A percentile compares a stretch with the other conserved stretches of the same genome.
Conservation (phyloP, 30 jellyfish, hydroid and myxozoan genomes). For the Turritopsis dohrnii region DNA sequence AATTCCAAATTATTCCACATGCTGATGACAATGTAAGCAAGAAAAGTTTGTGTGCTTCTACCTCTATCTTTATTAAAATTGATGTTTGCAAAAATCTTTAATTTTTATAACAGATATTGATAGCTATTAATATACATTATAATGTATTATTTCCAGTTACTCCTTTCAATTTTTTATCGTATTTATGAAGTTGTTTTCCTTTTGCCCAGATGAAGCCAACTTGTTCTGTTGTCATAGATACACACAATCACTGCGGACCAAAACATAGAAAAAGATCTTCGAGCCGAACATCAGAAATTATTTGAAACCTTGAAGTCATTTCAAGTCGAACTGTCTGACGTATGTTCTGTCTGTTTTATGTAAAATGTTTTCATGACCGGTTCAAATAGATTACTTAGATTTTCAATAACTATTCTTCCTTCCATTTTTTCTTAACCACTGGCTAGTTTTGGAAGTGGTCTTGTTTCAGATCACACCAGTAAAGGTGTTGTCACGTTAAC, state of each 20-base stretch:
- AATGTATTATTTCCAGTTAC: background rate
- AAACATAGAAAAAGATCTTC: conserved; percentile 44
- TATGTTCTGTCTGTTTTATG: conserved; percentile 16
- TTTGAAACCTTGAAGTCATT: conserved; percentile 37
- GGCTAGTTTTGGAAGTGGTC: too few relatives aligned
- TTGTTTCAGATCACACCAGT: too few relatives aligned
- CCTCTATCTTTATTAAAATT: too few relatives aligned
- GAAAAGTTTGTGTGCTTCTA: too few relatives aligned
- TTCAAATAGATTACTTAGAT: background rate
- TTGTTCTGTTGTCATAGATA: conserved; percentile 34
- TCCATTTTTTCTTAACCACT: too few relatives aligned
- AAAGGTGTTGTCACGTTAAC: too few relatives aligned
- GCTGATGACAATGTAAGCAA: conserved; percentile 85
- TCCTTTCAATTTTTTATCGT: too few relatives aligned
- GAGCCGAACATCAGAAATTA: conserved; percentile 32
- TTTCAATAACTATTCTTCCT: background rate
- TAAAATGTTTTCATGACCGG: too few relatives aligned
- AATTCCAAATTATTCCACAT: conserved; percentile 45
- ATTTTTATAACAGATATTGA: background rate
- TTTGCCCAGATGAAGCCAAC: background rate
- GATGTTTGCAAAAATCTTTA: too few relatives aligned
- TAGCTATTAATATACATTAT: too few relatives aligned
- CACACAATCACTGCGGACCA: conserved; percentile 58
- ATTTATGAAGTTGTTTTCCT: background rate
- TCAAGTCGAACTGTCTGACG: conserved; percentile 54